These are phyloP conservation scores for Oxytorus armatus DNA, from an alignment of 2,888 invertebrate genomes.

Conservation along the genomic window DNA sequence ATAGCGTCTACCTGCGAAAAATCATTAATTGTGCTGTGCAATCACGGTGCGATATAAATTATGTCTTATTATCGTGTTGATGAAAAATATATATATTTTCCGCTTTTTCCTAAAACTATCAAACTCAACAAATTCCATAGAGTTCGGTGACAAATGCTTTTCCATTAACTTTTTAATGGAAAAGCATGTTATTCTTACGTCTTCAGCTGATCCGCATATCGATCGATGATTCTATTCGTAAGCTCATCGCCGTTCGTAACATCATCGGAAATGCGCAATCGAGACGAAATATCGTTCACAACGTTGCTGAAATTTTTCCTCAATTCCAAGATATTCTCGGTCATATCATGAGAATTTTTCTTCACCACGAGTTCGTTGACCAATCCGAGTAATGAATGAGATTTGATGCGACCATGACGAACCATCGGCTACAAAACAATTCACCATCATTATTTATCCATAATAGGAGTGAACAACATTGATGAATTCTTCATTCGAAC, in stretches of 20 bases:
- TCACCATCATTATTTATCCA: too few relatives aligned
- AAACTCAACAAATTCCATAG: slow-evolving; percentile 75
- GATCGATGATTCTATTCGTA: slow-evolving; percentile 73
- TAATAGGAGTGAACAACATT: too few relatives aligned
- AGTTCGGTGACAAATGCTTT: slow-evolving; percentile 75
- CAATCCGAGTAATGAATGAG: slow-evolving; percentile 75
- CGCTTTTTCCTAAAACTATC: slow-evolving; percentile 74
- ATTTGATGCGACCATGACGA: slow-evolving; percentile 71
- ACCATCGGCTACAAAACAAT: slow-evolving; percentile 76
- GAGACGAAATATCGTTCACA: slow-evolving; percentile 41
- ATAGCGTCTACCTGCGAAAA: slow-evolving; percentile 73
- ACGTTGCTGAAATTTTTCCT: slow-evolving; percentile 61
- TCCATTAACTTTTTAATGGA: too few relatives aligned
- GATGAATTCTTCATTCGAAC: too few relatives aligned
- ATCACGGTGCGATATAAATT: not conserved
- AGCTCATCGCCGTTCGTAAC: slow-evolving; percentile 75
- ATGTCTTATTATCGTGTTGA: slow-evolving; percentile 17
- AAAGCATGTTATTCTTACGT: slow-evolving; percentile 69
- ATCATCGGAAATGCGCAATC: slow-evolving; percentile 56
- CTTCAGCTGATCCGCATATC: slow-evolving; percentile 72
- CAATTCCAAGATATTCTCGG: slow-evolving; percentile 63
- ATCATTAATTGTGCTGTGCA: not conserved
- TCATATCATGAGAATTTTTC: slow-evolving; percentile 34
- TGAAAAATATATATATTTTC: too few relatives aligned
- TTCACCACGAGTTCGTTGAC: slow-evolving; percentile 69